A percentile compares a stretch with the other conserved stretches of the same genome.
Evolutionary conservation across 2,888 invertebrate genomes (phyloP).

Genomic region (Cremastinae sp.): DNA sequence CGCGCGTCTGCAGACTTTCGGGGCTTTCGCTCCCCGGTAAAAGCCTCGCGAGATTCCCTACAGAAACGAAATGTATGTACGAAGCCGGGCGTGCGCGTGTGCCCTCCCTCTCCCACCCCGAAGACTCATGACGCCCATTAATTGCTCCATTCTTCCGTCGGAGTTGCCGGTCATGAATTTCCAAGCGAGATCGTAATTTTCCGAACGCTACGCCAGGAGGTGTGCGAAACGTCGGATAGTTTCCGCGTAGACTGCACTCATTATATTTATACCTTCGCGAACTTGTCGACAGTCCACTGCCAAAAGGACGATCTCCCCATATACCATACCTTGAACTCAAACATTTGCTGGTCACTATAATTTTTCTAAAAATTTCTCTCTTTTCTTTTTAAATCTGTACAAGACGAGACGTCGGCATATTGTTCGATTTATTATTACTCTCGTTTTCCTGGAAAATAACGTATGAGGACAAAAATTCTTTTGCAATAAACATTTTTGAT

Average conservation of each 20-base stretch:
- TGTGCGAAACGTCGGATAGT: slow-evolving; percentile 63
- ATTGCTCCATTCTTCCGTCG: slow-evolving; percentile 72
- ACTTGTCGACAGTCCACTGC: slow-evolving; percentile 4
- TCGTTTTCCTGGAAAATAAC: too few relatives aligned
- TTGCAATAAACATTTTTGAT: too few relatives aligned
- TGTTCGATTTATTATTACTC: too few relatives aligned
- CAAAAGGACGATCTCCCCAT: slow-evolving; percentile 10
- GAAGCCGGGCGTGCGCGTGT: slow-evolving; percentile 28
- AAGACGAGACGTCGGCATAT: too few relatives aligned
- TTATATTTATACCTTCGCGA: slow-evolving; percentile 6
- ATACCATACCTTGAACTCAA: background rate
- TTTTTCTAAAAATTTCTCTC: background rate
- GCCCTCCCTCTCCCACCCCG: slow-evolving; percentile 58
- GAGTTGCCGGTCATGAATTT: slow-evolving; percentile 71
- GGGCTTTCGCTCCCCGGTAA: slow-evolving; percentile 40
- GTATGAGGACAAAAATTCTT: too few relatives aligned
- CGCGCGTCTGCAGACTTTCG: slow-evolving; percentile 41
- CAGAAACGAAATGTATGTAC: background rate
- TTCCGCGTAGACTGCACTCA: slow-evolving; percentile 40
- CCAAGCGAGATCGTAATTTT: slow-evolving; percentile 66
- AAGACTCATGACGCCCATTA: slow-evolving; percentile 72
- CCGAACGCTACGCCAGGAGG: slow-evolving; percentile 57
- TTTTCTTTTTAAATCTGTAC: too few relatives aligned
- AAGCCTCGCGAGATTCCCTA: slow-evolving; percentile 52
- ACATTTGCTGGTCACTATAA: background rate